phyloP scores from a whole-genome alignment of 1,140 invertebrate species.

The Polyergus mexicanus region DNA sequence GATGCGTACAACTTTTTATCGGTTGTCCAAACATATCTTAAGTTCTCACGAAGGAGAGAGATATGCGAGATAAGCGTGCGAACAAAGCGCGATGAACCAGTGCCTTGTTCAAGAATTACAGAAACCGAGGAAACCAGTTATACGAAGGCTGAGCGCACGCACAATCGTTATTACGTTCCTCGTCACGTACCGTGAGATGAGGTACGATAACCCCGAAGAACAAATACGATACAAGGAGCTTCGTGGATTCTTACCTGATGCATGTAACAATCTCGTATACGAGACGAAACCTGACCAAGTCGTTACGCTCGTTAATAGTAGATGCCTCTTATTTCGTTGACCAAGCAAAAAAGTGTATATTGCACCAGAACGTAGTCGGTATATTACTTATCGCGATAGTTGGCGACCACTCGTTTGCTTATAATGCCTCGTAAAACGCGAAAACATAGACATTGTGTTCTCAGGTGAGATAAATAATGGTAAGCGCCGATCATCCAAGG shows the following conservation, averaged over 20 bases:
- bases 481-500: not conserved
- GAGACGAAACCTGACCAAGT: conserved; percentile 63
- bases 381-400: conserved; percentile 30
- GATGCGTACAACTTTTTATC: not conserved
- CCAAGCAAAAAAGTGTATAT: conserved; percentile 38
- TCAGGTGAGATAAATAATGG: conserved; percentile 17
- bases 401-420: conserved; percentile 6
- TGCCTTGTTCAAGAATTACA: conserved; percentile 77
- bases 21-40: not conserved
- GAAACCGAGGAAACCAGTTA: conserved; percentile 81
- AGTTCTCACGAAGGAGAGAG: conserved; percentile 2
- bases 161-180: conserved; percentile 81
- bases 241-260: conserved; percentile 54
- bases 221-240: conserved; percentile 80
- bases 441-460: conserved; percentile 23
- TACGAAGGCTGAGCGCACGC: conserved; percentile 73
- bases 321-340: conserved; percentile 50
- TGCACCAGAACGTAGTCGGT: conserved; percentile 10
- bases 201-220: conserved; percentile 81
- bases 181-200: conserved; percentile 82
- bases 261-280: conserved; percentile 53
- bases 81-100: conserved; percentile 76
- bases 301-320: conserved; percentile 32
- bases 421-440: conserved; percentile 34
- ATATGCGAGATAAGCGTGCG: conserved; percentile 24